These are phyloP conservation scores for Camponotus vicinus DNA, from an alignment of 1,140 invertebrate genomes.

Conservation along the genomic window DNA sequence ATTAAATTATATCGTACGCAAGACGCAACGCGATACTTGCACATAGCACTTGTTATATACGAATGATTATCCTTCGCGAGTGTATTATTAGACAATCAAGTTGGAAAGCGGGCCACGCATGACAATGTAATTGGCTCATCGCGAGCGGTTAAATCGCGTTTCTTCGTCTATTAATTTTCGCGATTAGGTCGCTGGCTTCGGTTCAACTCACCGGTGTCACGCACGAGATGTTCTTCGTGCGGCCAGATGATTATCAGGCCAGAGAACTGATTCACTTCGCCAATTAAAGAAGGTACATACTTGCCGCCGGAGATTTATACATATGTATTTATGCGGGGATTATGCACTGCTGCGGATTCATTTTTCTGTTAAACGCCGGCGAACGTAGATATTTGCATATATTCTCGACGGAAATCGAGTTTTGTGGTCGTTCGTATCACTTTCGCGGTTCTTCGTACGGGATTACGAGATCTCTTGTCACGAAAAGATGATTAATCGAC, in stretches of 20 bases:
- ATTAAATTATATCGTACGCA: neutral
- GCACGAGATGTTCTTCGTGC: constrained; percentile 26
- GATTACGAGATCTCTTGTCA: constrained; percentile 21
- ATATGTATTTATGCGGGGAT: constrained; percentile 36
- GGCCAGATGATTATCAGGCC: constrained; percentile 19
- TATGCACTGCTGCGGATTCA: neutral
- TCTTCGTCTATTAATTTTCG: constrained; percentile 37
- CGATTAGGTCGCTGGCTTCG: constrained; percentile 31
- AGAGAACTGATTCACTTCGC: constrained; percentile 44
- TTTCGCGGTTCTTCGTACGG: constrained; percentile 16
- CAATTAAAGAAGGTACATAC: constrained; percentile 38
- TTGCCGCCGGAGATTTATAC: constrained; percentile 18
- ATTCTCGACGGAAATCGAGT: constrained; percentile 28
- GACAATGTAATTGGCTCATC: constrained; percentile 23
- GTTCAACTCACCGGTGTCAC: constrained; percentile 18
- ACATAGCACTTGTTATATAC: neutral
- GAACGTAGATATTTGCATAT: constrained; percentile 27
- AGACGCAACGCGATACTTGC: neutral
- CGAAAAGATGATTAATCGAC: neutral
- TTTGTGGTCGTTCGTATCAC: neutral
- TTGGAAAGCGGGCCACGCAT: constrained; percentile 47
- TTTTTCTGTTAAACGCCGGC: constrained; percentile 13
- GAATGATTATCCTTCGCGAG: constrained; percentile 5
- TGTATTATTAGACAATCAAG: constrained; percentile 15
- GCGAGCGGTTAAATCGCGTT: constrained; percentile 27